Base-by-base conservation (phyloP, 1,140 invertebrate species). In the Sweltsa coloradensis region DNA sequence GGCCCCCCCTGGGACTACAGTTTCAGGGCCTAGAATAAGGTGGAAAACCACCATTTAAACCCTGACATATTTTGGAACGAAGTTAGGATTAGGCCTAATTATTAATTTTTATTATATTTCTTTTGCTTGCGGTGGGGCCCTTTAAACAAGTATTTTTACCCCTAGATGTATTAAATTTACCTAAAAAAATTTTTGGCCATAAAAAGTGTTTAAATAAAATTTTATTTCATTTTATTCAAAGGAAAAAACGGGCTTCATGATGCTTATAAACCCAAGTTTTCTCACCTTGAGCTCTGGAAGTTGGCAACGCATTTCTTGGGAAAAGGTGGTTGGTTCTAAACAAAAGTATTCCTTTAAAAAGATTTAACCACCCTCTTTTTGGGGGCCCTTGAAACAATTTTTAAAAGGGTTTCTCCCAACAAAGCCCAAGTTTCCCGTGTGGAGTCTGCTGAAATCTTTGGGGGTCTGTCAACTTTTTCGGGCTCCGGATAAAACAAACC, bases 381-480 rank as follows among this genome's bases (percentile, higher is more conserved):
- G 97, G 91, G 89, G 89, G n/a, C n/a, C 97, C 0, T 78, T 99
- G 19, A 90, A 95, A 61, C 94, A 99, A 62, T 73, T 99, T 7
- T 99, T 99, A 61, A 90, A 78, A 59, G 88, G 87, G 68, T 90
- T 97, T 18, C 89, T 96, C 65, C 89, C 94, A 2, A 99, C 96
- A 29, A 99, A 99, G 70, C 97, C 2, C 89, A 93, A 66, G 96
- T 97, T 0, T 99, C 96, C 3, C 79, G 97, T 72, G 84, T 80
- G 61, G 97, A 99, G 70, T 99, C 97, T 1, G 96, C 97, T 45
- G 97, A 99, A 78, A 99, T 99, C 54, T 99, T 99, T 65, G 87
- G 99, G n/a, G 37, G 92, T 99, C 5, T 99, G 97, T 65, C 88
- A 98, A 68, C 74, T 82, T 39, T 99, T 89, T 62, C 68, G 89